Conservation (phyloP, 2,113 vertebrate species). For the Nettapus auritus region DNA sequence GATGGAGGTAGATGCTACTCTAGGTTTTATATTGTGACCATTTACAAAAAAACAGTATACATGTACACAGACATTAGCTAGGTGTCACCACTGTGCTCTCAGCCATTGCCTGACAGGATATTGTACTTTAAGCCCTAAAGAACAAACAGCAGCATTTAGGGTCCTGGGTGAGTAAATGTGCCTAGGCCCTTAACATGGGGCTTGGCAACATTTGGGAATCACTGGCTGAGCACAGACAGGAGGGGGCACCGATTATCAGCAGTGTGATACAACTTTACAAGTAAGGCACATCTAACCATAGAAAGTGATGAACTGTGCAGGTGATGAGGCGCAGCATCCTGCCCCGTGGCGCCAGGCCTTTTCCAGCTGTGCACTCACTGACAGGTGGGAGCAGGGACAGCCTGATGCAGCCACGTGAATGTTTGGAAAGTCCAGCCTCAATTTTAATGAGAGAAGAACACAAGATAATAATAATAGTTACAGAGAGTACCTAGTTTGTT, state of each 20-base stretch:
- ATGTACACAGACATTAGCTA: neutral
- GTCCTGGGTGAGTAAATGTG: neutral
- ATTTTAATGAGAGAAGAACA: neutral
- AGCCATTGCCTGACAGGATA: neutral
- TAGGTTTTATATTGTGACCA: neutral
- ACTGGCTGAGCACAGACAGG: neutral
- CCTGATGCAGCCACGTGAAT: rapidly evolving
- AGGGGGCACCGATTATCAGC: neutral
- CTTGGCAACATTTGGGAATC: neutral
- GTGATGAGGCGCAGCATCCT: neutral
- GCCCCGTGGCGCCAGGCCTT: neutral
- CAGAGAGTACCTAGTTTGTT: neutral
- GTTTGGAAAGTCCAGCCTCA: neutral
- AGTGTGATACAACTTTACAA: neutral
- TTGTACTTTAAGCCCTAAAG: neutral
- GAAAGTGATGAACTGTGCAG: neutral
- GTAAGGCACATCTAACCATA: neutral
- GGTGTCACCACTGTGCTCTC: neutral
- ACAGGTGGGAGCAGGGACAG: neutral
- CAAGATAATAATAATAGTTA: neutral
- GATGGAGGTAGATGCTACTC: too few species aligned
- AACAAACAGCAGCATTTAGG: neutral
- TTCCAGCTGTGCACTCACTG: neutral
- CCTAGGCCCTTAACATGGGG: neutral
- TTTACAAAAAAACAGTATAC: neutral